phyloP scores from a whole-genome alignment of 2,888 invertebrate genomes.

The Pollenia amentaria region DNA sequence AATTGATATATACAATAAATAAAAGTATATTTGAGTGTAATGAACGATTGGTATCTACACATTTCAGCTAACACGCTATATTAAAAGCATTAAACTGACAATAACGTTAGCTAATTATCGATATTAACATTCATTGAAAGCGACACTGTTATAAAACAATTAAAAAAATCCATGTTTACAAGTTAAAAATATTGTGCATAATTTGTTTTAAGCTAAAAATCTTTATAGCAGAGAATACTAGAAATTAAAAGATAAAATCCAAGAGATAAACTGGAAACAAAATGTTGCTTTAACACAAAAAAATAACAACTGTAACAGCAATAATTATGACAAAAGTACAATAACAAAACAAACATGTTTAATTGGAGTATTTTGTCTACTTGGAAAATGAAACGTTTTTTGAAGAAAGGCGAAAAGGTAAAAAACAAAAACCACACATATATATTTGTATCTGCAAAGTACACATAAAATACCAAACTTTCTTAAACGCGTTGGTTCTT shows the following conservation, averaged over 20 bases:
- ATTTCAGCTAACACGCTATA: background rate
- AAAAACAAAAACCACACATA: slow-evolving; percentile 1
- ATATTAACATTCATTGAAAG: too few species aligned
- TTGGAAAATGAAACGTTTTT: slow-evolving; percentile 54
- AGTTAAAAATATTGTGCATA: too few species aligned
- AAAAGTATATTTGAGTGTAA: background rate
- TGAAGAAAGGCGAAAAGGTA: slow-evolving; percentile 44
- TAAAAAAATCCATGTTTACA: background rate
- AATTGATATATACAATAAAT: too few species aligned
- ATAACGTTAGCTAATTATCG: background rate
- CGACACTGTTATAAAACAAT: background rate
- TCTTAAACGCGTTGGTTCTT: background rate
- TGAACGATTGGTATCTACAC: background rate
- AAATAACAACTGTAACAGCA: too few species aligned
- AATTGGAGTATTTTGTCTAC: slow-evolving; percentile 56
- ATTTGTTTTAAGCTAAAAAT: too few species aligned
- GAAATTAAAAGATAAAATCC: background rate
- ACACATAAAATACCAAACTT: background rate
- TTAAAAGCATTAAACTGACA: slow-evolving; percentile 4
- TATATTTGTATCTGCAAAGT: background rate
- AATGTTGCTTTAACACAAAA: too few species aligned
- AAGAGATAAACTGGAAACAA: background rate
- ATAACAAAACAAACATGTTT: slow-evolving; percentile 43
- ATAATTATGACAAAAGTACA: background rate
- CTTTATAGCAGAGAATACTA: too few species aligned